Conservation (phyloP, 2,888 invertebrate species). For the Lasioglossum lativentre region DNA sequence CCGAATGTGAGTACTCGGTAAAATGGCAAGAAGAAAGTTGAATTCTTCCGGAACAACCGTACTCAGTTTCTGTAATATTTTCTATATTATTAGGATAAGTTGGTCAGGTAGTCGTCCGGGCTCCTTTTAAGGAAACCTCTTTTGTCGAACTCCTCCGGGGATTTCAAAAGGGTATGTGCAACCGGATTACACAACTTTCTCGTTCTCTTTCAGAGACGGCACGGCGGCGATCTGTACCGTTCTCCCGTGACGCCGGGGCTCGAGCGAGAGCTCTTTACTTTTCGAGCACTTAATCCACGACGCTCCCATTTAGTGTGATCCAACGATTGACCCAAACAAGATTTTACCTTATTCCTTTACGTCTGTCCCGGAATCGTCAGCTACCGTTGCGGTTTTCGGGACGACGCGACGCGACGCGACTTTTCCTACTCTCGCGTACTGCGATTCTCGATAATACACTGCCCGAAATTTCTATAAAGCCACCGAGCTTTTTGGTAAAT, state of each 20-base stretch:
- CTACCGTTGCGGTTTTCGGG: neutral
- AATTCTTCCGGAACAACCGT: neutral
- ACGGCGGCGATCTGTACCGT: slow-evolving; percentile 40
- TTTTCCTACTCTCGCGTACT: neutral
- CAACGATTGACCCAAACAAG: slow-evolving; percentile 21
- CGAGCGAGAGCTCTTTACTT: slow-evolving; percentile 41
- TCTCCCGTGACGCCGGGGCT: slow-evolving; percentile 26
- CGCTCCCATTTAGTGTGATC: slow-evolving; percentile 24
- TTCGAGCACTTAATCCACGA: slow-evolving; percentile 43
- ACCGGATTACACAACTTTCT: slow-evolving; percentile 63
- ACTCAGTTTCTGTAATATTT: neutral
- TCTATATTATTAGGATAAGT: slow-evolving; percentile 9
- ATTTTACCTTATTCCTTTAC: slow-evolving; percentile 29
- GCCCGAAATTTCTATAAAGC: too few relatives aligned
- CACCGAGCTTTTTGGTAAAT: too few relatives aligned
- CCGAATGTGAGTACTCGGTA: neutral
- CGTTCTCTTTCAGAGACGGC: slow-evolving; percentile 46
- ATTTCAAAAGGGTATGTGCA: slow-evolving; percentile 43
- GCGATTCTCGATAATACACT: neutral
- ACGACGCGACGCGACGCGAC: neutral
- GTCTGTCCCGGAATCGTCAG: slow-evolving; percentile 15
- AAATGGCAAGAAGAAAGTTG: neutral
- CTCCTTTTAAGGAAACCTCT: slow-evolving; percentile 27
- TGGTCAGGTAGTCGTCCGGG: neutral
- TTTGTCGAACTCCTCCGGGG: slow-evolving; percentile 24